Evolutionary conservation across 2,113 vertebrate genomes (phyloP).

Genomic region (Dasyornis broadbenti): DNA sequence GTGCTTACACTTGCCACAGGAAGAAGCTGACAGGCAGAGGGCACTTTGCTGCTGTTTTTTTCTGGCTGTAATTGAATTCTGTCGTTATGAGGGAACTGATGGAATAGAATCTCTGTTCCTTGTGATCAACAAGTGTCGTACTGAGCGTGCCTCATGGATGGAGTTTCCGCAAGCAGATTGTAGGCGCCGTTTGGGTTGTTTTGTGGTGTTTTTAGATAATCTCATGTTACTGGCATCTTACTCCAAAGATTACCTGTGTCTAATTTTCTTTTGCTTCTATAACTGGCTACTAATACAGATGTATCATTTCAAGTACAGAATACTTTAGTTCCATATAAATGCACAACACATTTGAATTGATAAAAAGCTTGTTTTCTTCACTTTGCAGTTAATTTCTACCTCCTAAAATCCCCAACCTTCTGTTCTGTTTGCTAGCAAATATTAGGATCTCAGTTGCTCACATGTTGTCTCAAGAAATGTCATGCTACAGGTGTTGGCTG

Average conservation of each 20-base stretch:
- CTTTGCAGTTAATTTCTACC: not conserved
- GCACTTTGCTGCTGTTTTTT: not conserved
- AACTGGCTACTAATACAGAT: not conserved
- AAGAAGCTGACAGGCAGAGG: not conserved
- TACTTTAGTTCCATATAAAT: not conserved
- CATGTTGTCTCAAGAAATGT: not conserved
- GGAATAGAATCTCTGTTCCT: not conserved
- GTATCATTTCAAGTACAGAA: not conserved
- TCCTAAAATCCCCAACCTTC: not conserved
- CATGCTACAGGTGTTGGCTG: not conserved
- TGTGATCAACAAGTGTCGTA: not conserved
- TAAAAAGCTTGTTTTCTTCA: not conserved
- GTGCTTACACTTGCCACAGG: not conserved
- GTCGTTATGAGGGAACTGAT: not conserved
- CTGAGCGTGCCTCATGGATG: not conserved
- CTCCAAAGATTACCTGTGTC: not conserved
- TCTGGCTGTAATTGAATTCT: not conserved
- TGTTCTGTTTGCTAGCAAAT: not conserved
- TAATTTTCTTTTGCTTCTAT: not conserved
- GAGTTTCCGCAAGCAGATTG: not conserved
- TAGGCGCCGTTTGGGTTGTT: not conserved
- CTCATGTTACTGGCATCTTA: not conserved
- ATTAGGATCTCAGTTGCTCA: not conserved
- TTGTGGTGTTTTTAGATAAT: not conserved
- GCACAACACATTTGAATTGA: fast-evolving